These are phyloP conservation scores for Plecturocebus donacophilus DNA, from an alignment of 2,113 vertebrate species.

Conservation along the genomic window DNA sequence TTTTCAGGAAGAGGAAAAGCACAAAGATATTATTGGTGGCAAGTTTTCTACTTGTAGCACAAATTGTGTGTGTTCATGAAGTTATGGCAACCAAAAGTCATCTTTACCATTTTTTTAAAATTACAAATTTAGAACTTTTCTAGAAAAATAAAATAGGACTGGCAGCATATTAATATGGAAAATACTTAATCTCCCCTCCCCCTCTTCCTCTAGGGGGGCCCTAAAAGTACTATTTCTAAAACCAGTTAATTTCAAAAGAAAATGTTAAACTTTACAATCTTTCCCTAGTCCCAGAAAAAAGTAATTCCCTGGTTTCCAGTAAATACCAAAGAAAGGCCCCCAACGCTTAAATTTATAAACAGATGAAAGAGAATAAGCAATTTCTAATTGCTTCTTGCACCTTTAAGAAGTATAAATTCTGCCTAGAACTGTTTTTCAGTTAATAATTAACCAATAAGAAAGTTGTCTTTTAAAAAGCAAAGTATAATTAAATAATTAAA, in stretches of 20 bases:
- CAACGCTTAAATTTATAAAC: neutral
- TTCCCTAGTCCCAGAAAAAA: neutral
- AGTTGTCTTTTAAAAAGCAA: neutral
- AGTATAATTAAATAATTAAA: neutral
- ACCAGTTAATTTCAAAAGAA: slow-evolving; percentile 5
- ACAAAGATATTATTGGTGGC: neutral
- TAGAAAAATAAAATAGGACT: neutral
- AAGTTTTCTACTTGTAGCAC: neutral
- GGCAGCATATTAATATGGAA: no score
- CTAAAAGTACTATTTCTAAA: slow-evolving; percentile 7
- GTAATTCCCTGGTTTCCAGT: neutral
- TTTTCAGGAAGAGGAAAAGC: neutral
- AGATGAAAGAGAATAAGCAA: neutral
- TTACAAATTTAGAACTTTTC: neutral
- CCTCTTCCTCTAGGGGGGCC: no score
- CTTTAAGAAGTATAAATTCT: neutral
- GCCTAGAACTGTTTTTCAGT: neutral
- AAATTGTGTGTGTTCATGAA: neutral
- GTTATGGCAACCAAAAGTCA: neutral
- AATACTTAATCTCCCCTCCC: no score
- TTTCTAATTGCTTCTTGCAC: neutral
- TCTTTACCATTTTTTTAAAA: neutral
- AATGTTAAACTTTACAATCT: neutral
- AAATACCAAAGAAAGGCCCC: neutral
- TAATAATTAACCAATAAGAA: neutral